A percentile compares a stretch with the other conserved stretches of the same genome.
These are phyloP conservation scores for Esox niger DNA, from an alignment of 2,113 vertebrate genomes.

Conservation along the genomic window DNA sequence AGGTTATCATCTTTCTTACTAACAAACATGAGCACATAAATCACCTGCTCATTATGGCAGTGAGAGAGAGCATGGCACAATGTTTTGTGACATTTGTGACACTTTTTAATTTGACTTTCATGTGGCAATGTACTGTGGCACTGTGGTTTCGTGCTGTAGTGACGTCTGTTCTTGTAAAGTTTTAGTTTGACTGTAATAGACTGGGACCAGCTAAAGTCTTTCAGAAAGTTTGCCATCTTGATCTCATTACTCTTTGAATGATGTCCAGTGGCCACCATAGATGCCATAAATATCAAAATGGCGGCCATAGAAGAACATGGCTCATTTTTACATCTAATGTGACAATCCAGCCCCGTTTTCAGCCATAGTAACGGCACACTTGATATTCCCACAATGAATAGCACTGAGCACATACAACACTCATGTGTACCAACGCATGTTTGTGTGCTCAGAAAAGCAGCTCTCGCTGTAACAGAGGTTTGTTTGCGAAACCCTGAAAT, in stretches of 20 bases:
- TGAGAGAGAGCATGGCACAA: constrained; percentile 35
- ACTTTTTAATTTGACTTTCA: background rate
- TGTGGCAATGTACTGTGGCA: constrained; percentile 13
- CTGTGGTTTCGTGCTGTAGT: constrained; percentile 3
- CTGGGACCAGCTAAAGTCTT: background rate
- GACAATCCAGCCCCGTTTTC: background rate
- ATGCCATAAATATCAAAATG: background rate
- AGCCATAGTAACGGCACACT: background rate
- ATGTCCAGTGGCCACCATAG: background rate
- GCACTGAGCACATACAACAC: too few species aligned
- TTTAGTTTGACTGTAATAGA: constrained; percentile 1
- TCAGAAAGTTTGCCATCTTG: background rate
- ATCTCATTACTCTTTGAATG: background rate
- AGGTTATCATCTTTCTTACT: constrained; percentile 65
- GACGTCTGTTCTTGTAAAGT: background rate
- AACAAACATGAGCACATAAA: constrained; percentile 62
- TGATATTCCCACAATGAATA: too few species aligned
- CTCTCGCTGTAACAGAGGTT: too few species aligned
- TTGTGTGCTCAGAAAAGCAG: background rate
- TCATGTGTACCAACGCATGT: background rate
- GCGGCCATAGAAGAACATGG: background rate
- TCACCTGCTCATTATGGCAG: constrained; percentile 49
- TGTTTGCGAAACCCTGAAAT: constrained; percentile 19
- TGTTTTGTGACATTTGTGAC: constrained; percentile 39
- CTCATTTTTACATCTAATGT: background rate